Evolutionary conservation across 1,140 invertebrate species (phyloP), one percentile per base, ranked within the genome.

Genomic region (Polypedilum pembai): DNA sequence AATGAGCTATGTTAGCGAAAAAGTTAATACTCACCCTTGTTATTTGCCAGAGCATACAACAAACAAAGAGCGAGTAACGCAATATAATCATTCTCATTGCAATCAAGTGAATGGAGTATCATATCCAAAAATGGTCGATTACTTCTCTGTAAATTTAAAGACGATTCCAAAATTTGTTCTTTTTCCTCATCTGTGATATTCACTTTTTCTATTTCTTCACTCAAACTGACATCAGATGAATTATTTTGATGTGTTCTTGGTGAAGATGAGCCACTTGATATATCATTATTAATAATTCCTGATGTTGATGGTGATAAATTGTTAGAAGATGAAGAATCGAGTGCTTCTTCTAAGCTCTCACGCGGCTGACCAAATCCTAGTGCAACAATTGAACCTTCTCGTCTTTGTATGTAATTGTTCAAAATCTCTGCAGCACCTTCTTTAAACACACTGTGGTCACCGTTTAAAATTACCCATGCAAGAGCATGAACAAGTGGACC

Each of bases 111-210:
- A 77, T 91, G 91, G 73, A 96, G 85, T 75, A 98, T 89, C 0
- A 93, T 92, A 81, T 96, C 92, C 65, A 98, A 83, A 83, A 98
- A 98, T 8, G 95, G 93, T 73, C 82, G 81, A 74, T 84, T 80
- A 69, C 83, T 77, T 73, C 80, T 77, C 76, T 78, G 80, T 73
- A 83, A 81, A 75, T 80, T 75, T 10, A 76, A 24, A 8, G 78
- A 78, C 77, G 45, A 77, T 74, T 41, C 82, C 33, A 74, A 86
- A 80, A 78, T 80, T 84, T 88, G 86, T 77, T 93, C 89, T 80
- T 97, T 96, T 78, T 97, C 94, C 82, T 98, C 95, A 79, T 98
- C 94, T 0, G 94, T 96, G 20, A 95, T 94, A 84, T 96, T 97
- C 18, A 84, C 83, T 33, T 83, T 76, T 73, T 80, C 79, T 12